Evolutionary conservation across 2,797 vertebrate genomes (phyloP).

Genomic region (Urosaurus nigricauda): DNA sequence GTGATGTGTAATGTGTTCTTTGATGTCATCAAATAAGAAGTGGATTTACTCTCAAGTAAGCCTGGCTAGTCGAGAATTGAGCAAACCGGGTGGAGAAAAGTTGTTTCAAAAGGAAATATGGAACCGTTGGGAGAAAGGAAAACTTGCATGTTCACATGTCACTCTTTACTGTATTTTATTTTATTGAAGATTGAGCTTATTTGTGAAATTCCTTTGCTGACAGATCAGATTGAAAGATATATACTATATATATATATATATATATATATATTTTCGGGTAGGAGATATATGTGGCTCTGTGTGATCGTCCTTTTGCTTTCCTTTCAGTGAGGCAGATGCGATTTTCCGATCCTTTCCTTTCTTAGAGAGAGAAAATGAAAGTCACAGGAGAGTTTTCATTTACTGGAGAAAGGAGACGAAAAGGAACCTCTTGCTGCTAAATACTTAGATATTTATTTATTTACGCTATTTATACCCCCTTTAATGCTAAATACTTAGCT

Average conservation of each 20-base stretch:
- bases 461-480: too few species aligned
- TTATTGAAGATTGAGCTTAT: slow-evolving; percentile 44
- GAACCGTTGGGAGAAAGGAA: neutral
- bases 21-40: neutral
- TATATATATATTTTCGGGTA: too few species aligned
- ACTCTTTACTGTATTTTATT: too few species aligned
- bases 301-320: slow-evolving; percentile 11
- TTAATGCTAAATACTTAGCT: neutral
- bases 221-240: slow-evolving; percentile 45
- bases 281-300: slow-evolving; percentile 24
- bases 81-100: slow-evolving; percentile 52
- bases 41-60: neutral
- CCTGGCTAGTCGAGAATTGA: neutral
- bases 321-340: neutral
- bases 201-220: slow-evolving; percentile 59
- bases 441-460: too few species aligned
- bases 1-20: too few species aligned
- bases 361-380: slow-evolving; percentile 10
- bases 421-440: neutral
- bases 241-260: too few species aligned
- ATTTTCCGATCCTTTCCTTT: neutral
- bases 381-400: neutral
- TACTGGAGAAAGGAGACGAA: neutral
- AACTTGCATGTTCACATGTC: slow-evolving; percentile 15
- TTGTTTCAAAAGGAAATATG: slow-evolving; percentile 54